Percentiles rank a stretch among this genome's conserved stretches.
phyloP scores from a whole-genome alignment of 2,888 invertebrate species.

The Cryptosula pallasiana region DNA sequence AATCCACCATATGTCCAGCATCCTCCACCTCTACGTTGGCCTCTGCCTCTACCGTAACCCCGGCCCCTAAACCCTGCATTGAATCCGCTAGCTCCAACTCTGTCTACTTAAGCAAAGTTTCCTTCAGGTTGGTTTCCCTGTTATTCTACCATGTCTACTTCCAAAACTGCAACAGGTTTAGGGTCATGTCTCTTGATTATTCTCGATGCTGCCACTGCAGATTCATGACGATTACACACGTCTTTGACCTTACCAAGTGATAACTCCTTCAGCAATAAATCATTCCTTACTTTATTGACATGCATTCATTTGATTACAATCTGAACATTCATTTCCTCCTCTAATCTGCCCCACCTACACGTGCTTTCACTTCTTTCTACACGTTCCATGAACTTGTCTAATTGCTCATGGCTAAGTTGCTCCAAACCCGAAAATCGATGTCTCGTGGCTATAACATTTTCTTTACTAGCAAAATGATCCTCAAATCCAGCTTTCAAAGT shows the following conservation, averaged over 20 bases:
- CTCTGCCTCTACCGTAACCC: background rate
- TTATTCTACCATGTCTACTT: background rate
- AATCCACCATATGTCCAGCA: no score
- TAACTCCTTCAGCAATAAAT: background rate
- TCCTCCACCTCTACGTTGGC: background rate
- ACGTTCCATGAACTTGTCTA: no score
- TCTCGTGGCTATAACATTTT: background rate
- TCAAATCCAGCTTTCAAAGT: background rate
- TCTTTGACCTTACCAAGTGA: background rate
- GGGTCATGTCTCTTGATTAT: background rate
- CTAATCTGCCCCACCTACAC: no score
- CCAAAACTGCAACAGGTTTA: no score
- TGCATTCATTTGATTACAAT: background rate
- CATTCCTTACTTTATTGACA: background rate
- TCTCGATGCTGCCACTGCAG: background rate
- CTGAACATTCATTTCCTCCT: background rate
- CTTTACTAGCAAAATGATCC: background rate
- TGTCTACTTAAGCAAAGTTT: background rate
- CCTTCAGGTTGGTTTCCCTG: background rate
- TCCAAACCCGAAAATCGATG: background rate
- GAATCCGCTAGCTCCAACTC: no score
- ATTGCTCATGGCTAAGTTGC: background rate
- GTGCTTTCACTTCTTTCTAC: no score
- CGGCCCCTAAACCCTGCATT: background rate
- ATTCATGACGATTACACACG: background rate